A percentile compares a stretch with the other conserved stretches of the same genome.
Evolutionary conservation across 2,888 invertebrate species (phyloP).

Genomic region (Branchellion lobata): DNA sequence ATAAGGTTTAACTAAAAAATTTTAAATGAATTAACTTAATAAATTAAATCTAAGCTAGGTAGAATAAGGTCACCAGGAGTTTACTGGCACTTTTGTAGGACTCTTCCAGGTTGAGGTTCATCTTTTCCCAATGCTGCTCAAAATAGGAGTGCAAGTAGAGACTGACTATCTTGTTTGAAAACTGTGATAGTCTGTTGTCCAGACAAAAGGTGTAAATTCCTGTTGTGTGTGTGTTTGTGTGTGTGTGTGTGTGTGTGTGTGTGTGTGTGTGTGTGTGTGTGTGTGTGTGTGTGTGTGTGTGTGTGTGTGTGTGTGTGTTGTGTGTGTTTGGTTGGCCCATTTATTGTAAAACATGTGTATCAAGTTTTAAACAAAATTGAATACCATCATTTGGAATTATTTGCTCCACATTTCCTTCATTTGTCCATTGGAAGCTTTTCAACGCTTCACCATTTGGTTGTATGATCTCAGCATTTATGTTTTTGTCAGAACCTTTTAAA

Average conservation of each 20-base stretch:
- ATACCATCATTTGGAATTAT: neutral
- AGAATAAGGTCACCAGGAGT: slow-evolving; percentile 81
- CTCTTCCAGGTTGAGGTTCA: slow-evolving; percentile 82
- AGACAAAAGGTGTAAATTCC: slow-evolving; percentile 83
- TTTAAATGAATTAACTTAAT: too few relatives aligned
- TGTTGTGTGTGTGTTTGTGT: slow-evolving; percentile 48
- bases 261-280: too few relatives aligned
- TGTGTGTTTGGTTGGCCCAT: too few relatives aligned
- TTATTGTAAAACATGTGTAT: too few relatives aligned
- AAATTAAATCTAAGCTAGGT: too few relatives aligned
- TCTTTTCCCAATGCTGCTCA: slow-evolving; percentile 75
- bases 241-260: neutral
- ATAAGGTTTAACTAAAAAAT: too few relatives aligned
- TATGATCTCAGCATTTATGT: slow-evolving; percentile 86
- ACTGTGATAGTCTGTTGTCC: slow-evolving; percentile 78
- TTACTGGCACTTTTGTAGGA: slow-evolving; percentile 83
- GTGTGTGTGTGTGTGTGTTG: too few relatives aligned
- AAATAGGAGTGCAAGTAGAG: slow-evolving; percentile 69
- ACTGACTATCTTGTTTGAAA: slow-evolving; percentile 78
- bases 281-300: too few relatives aligned
- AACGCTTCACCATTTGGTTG: slow-evolving; percentile 69
- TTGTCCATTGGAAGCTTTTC: slow-evolving; percentile 50
- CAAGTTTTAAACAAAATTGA: too few relatives aligned
- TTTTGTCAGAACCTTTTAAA: slow-evolving; percentile 86
- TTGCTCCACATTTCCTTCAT: slow-evolving; percentile 72